Evolutionary conservation across 1,140 invertebrate genomes (phyloP).

Genomic region (Popillia japonica): DNA sequence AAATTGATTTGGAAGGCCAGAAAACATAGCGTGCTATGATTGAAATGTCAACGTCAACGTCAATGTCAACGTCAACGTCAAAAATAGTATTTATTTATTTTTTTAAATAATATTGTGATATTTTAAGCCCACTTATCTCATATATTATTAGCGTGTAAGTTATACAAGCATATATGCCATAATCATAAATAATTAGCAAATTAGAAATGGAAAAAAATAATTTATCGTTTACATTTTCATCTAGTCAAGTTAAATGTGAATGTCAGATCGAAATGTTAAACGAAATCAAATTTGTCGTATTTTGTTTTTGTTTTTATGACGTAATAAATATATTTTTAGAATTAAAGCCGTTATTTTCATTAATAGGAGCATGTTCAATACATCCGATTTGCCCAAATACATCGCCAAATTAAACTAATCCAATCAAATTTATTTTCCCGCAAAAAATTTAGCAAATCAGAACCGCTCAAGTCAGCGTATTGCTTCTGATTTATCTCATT

Average conservation of each 20-base stretch:
- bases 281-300: background rate
- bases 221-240: background rate
- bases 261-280: background rate
- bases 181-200: background rate
- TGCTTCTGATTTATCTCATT: no score
- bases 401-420: no score
- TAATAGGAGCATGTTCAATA: background rate
- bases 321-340: conserved; percentile 6
- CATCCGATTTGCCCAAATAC: no score
- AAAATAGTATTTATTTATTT: background rate
- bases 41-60: background rate
- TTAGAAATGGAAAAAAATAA: background rate
- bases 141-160: background rate
- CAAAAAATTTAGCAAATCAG: no score
- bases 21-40: background rate
- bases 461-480: no score
- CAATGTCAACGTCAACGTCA: background rate
- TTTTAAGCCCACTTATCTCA: conserved; percentile 1
- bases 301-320: background rate
- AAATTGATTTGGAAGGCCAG: background rate
- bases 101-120: background rate
- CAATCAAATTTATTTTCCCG: no score
- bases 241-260: background rate
- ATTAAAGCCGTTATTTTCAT: background rate
- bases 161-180: background rate